Evolutionary conservation across 2,888 invertebrate species (phyloP), one percentile per base, ranked within the genome.

Genomic region (Amorpha juglandis): DNA sequence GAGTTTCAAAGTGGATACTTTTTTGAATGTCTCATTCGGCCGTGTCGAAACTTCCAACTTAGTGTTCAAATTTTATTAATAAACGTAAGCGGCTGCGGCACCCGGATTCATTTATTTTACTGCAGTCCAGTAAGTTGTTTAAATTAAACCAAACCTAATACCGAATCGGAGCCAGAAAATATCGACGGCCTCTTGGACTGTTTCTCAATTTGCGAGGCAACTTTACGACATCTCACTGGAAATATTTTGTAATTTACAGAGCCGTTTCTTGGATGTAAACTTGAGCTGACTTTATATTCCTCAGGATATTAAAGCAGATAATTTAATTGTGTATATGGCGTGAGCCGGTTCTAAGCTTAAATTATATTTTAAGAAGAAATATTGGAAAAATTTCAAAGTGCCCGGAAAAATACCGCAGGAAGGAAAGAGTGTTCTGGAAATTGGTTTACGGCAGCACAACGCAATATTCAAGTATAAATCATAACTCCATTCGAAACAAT

Each of bases 21-120:
- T 83, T 84, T 83, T 74, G 69, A 85, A 85, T 79, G 81, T 84
- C 84, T 82, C 74, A 78, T 77, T 81, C 73, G 72, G 74, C 76
- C 75, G 71, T 70, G 78, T 79, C 81, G 77, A 87, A 67, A 88
- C 78, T 88, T 86, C 65, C 73, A 66, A 82, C 78, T 88, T 87
- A 84, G 74, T 76, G 74, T 77, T 72, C 74, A 74, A 81, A 86
- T 89, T 89, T 86, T 63, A 67, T 74, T 89, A 88, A 87, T 88
- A 87, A 86, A 83, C 73, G 82, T 76, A 82, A 77, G 73, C 76
- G 75, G 76, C 74, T 76, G 76, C 71, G 71, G 71, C 73, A 63
- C 70, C 74, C 71, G 74, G 76, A 80, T 79, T 77, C 79, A 77
- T 80, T 81, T 80, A 72, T 79, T 79, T 77, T 75, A 76, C 77